Base-by-base conservation (phyloP, 2,797 vertebrate genomes). In the Melanotaenia nigrans region DNA sequence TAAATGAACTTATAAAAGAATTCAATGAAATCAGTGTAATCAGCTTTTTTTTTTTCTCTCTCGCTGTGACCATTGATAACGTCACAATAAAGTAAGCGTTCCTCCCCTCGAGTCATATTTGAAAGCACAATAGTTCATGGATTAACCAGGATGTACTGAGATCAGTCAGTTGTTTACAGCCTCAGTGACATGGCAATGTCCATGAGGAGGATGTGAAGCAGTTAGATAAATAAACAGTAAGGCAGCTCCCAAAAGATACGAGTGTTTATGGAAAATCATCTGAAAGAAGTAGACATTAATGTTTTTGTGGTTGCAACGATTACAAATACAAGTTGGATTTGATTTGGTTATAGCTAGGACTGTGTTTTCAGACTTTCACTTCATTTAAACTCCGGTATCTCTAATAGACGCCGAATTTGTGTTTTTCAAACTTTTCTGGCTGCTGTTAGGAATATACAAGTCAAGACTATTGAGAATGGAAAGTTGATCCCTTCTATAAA, bases 401-500 rank as follows among this genome's bases (percentile, higher is more conserved):
- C 45, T 49, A 9, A 12, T 25, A 22, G n/a, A 53, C 11, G 9
- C 3, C 8, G 20, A n/a, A 6, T 53, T 13, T 25, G 9, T 24
- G n/a, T 53, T 53, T 13, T 53, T 25, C 22, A 25, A 25, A 10
- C 22, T 53, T 22, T 4, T 53, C 22, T 12, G 4, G 24, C n/a
- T 10, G 22, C 18, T 51, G 24, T n/a, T 32, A 8, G 14, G 14
- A 14, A 45, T 42, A 16, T 8, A 25, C 1, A 63, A 68, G 49
- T 5, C 30, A 42, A 73, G 35, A 20, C 16, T 20, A 35, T 30
- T 45, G 30, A 64, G 7, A 28, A 18, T 24, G 2, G 60, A 38
- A 71, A 30, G 45, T 69, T 38, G 47, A 73, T 60, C 78, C 60
- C 49, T 5, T 71, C 65, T 33, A 45, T 69, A 61, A 73, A 60